Percentiles rank a stretch among this genome's conserved stretches.
phyloP scores from a whole-genome alignment of 2,888 invertebrate species.

The Amaurobius ferox region DNA sequence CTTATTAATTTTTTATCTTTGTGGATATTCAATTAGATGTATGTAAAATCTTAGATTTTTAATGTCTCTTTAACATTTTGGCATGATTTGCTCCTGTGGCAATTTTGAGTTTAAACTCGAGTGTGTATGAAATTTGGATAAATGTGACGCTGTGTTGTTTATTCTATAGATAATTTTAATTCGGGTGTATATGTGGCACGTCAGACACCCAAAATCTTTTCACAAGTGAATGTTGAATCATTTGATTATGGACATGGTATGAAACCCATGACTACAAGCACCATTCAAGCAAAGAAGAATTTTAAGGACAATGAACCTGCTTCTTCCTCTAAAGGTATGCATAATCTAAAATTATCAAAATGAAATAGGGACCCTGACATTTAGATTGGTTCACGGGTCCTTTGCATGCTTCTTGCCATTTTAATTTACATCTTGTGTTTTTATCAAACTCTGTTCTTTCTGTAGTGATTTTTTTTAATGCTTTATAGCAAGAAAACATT shows the following conservation, averaged over 20 bases:
- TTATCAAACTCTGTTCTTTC: too few relatives aligned
- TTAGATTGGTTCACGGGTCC: too few relatives aligned
- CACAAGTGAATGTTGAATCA: slow-evolving; percentile 58
- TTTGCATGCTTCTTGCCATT: too few relatives aligned
- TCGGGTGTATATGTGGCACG: slow-evolving; percentile 31
- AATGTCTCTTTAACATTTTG: not conserved
- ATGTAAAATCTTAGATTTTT: not conserved
- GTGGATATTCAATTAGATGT: too few relatives aligned
- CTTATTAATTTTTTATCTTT: too few relatives aligned
- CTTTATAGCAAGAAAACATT: too few relatives aligned
- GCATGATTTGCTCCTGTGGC: slow-evolving; percentile 19
- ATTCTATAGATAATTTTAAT: slow-evolving; percentile 62
- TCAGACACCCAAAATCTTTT: slow-evolving; percentile 51
- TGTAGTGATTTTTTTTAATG: too few relatives aligned
- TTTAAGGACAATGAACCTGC: slow-evolving; percentile 19
- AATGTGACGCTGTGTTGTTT: slow-evolving; percentile 43
- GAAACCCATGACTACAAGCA: slow-evolving; percentile 40
- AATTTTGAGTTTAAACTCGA: slow-evolving; percentile 8
- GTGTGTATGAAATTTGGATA: slow-evolving; percentile 27
- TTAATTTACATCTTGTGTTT: too few relatives aligned
- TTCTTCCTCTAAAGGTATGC: slow-evolving; percentile 43
- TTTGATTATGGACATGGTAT: slow-evolving; percentile 68
- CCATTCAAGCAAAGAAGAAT: slow-evolving; percentile 19
- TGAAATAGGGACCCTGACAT: too few relatives aligned
- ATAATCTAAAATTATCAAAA: not conserved